Percentiles rank a stretch among this genome's conserved stretches.
Evolutionary conservation across 2,888 invertebrate species (phyloP).

Genomic region (Diarsia rubi): DNA sequence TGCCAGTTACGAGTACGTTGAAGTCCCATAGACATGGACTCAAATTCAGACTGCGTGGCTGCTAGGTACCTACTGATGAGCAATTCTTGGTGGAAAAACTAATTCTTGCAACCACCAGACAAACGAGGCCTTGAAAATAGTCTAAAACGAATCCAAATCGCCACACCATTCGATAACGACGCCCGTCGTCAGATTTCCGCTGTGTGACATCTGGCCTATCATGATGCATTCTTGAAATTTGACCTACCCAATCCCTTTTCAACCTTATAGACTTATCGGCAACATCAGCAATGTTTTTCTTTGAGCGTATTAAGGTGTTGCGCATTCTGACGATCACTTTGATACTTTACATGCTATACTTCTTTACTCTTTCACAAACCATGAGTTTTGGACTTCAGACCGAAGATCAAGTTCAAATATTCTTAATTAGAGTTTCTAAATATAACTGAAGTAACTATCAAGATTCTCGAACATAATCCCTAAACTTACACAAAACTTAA

Average conservation of each 20-base stretch:
- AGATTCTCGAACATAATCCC: not conserved
- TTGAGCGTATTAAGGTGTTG: not conserved
- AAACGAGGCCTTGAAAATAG: not conserved
- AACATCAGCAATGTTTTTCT: not conserved
- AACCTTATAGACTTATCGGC: not conserved
- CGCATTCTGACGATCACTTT: not conserved
- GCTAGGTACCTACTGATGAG: too few species aligned
- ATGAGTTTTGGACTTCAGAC: not conserved
- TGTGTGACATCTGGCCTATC: not conserved
- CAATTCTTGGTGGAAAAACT: too few species aligned
- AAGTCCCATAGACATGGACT: too few species aligned
- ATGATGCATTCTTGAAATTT: not conserved
- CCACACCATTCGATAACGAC: not conserved
- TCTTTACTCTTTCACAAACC: not conserved
- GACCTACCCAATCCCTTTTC: not conserved
- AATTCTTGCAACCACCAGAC: too few species aligned
- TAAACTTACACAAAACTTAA: slow-evolving; percentile 2
- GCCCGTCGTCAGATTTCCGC: not conserved
- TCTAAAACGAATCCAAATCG: not conserved
- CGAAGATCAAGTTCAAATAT: not conserved
- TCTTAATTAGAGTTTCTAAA: not conserved
- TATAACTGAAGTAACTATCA: not conserved
- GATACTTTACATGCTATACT: not conserved
- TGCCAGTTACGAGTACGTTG: too few species aligned
- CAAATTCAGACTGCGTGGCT: too few species aligned